phyloP scores from a whole-genome alignment of 2,888 invertebrate genomes.

The Temnothorax unifasciatus region DNA sequence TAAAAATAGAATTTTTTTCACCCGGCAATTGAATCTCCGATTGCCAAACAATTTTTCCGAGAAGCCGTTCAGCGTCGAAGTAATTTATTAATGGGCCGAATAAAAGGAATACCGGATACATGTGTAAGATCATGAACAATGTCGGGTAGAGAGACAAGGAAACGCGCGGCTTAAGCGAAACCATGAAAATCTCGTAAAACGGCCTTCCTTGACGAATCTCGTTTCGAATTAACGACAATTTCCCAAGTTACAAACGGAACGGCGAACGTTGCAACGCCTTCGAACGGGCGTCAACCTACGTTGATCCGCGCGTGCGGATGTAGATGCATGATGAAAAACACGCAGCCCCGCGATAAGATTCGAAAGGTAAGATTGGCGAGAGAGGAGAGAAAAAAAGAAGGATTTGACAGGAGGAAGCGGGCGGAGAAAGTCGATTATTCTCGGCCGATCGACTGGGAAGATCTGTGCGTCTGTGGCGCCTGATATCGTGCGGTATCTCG shows the following conservation, averaged over 20 bases:
- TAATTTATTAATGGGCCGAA: constrained; percentile 35
- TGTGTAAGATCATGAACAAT: constrained; percentile 1
- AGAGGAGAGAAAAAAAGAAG: constrained; percentile 68
- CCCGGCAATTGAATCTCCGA: neutral
- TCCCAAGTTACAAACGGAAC: constrained; percentile 50
- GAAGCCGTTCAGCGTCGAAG: constrained; percentile 40
- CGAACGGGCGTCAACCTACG: constrained; percentile 8
- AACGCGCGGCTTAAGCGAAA: constrained; percentile 49
- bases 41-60: constrained; percentile 56
- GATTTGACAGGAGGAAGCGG: constrained; percentile 66
- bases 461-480: constrained; percentile 44
- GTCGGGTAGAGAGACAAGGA: constrained; percentile 4
- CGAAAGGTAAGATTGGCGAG: constrained; percentile 63
- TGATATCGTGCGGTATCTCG: constrained; percentile 47
- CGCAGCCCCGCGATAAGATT: constrained; percentile 62
- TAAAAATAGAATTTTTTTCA: constrained; percentile 17
- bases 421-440: constrained; percentile 70
- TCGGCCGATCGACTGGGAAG: constrained; percentile 61
- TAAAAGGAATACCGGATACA: constrained; percentile 11
- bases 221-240: constrained; percentile 59
- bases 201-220: neutral
- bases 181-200: constrained; percentile 62
- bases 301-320: neutral
- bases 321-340: constrained; percentile 61
- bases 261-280: constrained; percentile 56